phyloP scores from a whole-genome alignment of 2,888 invertebrate species.

The Orchestes rusci region DNA sequence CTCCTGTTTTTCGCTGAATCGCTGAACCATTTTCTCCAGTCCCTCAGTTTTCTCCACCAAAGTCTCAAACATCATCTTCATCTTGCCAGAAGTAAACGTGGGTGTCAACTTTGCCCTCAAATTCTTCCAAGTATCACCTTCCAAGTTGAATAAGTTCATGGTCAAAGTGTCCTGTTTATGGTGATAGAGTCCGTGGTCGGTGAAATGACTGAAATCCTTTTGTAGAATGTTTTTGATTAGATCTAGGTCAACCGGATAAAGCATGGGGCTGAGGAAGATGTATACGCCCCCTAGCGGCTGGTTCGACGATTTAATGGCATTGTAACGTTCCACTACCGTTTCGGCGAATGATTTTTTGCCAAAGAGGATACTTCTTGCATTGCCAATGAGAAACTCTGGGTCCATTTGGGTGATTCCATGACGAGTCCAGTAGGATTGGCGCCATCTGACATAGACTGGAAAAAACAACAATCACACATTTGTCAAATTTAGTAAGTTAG shows the following conservation, averaged over 20 bases:
- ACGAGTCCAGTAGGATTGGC: constrained; percentile 15
- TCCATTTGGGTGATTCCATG: constrained; percentile 9
- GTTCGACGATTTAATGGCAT: constrained; percentile 21
- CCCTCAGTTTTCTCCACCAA: constrained; percentile 23
- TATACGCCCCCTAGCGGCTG: constrained; percentile 24
- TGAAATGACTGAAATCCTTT: constrained; percentile 32
- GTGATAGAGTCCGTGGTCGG: constrained; percentile 30
- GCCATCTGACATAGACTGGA: constrained; percentile 13
- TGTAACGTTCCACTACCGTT: constrained; percentile 6
- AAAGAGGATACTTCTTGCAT: too few species aligned
- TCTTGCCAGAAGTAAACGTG: constrained; percentile 16
- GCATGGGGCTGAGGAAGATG: constrained; percentile 25
- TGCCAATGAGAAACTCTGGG: constrained; percentile 12
- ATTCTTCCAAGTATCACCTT: constrained; percentile 41
- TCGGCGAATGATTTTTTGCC: neutral
- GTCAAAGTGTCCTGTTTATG: constrained; percentile 36
- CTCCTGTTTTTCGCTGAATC: constrained; percentile 16
- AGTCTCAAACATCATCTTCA: constrained; percentile 21
- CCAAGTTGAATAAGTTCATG: constrained; percentile 32
- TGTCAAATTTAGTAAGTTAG: too few species aligned
- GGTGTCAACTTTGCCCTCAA: constrained; percentile 40
- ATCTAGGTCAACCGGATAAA: constrained; percentile 31
- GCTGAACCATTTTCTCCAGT: constrained; percentile 21
- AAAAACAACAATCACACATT: too few species aligned
- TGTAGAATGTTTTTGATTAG: constrained; percentile 30